A percentile compares a stretch with the other conserved stretches of the same genome.
These are phyloP conservation scores for Neogale vison DNA, from an alignment of 2,113 vertebrate genomes.

Conservation along the genomic window DNA sequence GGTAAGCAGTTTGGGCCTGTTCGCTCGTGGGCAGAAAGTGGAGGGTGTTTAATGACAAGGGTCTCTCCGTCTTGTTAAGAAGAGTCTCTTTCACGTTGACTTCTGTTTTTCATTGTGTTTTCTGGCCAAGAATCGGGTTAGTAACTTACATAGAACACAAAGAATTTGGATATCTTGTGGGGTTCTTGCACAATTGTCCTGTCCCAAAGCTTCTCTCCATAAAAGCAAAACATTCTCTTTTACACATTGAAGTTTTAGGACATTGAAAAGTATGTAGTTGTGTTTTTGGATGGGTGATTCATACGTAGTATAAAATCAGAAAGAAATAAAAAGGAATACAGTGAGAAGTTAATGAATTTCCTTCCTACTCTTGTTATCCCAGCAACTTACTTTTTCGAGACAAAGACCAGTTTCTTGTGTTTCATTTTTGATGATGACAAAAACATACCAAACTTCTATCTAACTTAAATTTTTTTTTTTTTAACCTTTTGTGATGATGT, in stretches of 20 bases:
- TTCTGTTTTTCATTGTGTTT: background rate
- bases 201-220: background rate
- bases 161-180: conserved; percentile 28
- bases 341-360: background rate
- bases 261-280: background rate
- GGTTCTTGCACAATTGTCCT: conserved; percentile 12
- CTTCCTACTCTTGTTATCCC: background rate
- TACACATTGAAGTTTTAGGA: background rate
- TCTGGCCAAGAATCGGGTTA: background rate
- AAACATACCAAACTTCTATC: background rate
- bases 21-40: background rate
- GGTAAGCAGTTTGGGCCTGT: conserved; percentile 81
- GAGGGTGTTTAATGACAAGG: background rate
- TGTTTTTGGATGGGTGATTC: conserved; percentile 34
- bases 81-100: background rate
- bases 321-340: background rate
- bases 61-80: background rate
- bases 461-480: too few relatives aligned
- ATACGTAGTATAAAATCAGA: background rate
- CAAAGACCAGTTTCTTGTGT: background rate
- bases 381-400: background rate
- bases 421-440: background rate
- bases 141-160: conserved; percentile 41
- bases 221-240: conserved; percentile 32
- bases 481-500: background rate